Base-by-base conservation (phyloP, 2,888 invertebrate genomes). In the Drosophila rubida region DNA sequence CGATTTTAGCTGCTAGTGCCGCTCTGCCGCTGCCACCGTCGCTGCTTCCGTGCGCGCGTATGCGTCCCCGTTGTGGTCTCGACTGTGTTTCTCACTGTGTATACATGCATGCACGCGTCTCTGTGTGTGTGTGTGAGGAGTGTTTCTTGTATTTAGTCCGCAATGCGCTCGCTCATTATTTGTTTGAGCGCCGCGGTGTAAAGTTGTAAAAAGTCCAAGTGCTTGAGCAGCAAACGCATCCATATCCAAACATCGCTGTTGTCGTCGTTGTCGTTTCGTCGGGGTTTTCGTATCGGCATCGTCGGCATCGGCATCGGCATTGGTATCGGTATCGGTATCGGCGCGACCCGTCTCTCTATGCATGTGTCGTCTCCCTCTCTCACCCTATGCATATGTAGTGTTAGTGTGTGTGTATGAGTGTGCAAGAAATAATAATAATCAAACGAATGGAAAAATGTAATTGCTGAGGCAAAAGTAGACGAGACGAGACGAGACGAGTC, bases 111-210 rank as follows among this genome's bases (percentile, higher is more conserved):
- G 67, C 42, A 37, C 65, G 55, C 50, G 44, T 64, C 7, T 68
- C 13, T 58, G 45, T 64, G 14, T 55, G 3, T 75, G 68, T 84
- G 74, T 83, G 76, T 72, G 83, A 81, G 87, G 80, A 87, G 87
- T 80, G 82, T 84, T 81, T 87, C 86, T 86, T 81, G 88, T 86
- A 80, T 86, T 86, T 80, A 86, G 84, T 82, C 86, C 81, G 86
- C 83, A 81, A 81, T 87, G 87, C 80, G 78, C 87, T 78, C 83
- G 89, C 90, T 90, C 90, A 90, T 90, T 90, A 90, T 90, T 90
- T 89, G 88, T 90, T 89, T 89, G 90, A 90, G 90, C 90, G 90
- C 89, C 90, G 90, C 88, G 90, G 89, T 90, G 90, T 90, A 89
- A 90, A 90, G 90, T 90, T 90, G 90, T 90, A 89, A 90, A 89